Base-by-base conservation (phyloP, 2,797 vertebrate species). In the Emydoidea blandingii region DNA sequence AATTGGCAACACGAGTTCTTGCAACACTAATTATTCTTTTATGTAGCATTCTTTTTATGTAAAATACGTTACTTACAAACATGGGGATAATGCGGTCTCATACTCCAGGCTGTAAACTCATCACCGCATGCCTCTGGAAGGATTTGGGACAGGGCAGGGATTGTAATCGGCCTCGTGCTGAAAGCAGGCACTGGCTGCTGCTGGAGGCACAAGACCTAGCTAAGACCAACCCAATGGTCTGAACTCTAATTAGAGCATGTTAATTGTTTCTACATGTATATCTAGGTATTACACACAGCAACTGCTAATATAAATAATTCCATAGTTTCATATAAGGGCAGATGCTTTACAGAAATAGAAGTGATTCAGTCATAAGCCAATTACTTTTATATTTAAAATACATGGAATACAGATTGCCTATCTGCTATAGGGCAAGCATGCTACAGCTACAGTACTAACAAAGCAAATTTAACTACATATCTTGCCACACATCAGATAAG, bases 21-120 rank as follows among this genome's bases (percentile, higher is more conserved):
- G 94, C 95, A 97, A 93, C 27, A 59, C 90, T 97, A 84, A 94
- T 93, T 89, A 93, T 91, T 90, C 81, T 86, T 87, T 94, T 94
- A 93, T 11, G 8, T 2, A 93, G 82, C 53, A n/a, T 68, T 78
- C 74, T 94, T 96, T 95, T 94, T 80, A 90, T 88, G 83, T 68
- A 88, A 94, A 86, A 37, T 12, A 23, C 3, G 4, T 52, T 94
- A 88, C 21, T 47, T 68, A 49, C 74, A 86, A 86, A 74, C 50
- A 85, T 0, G 0, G 44, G 92, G 94, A 80, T 57, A 84, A 56
- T 8, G 6, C 16, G 5, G 2, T 74, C 31, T 52, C 83, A 90
- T 59, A 4, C 34, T 91, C 94, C 34, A 74, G 85, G 52, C 87
- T 68, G 52, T 94, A 87, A 94, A 88, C 80, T 81, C 31, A 54